phyloP scores from a whole-genome alignment of 92 coral and sea anemone species.

The Paragorgia papillata region DNA sequence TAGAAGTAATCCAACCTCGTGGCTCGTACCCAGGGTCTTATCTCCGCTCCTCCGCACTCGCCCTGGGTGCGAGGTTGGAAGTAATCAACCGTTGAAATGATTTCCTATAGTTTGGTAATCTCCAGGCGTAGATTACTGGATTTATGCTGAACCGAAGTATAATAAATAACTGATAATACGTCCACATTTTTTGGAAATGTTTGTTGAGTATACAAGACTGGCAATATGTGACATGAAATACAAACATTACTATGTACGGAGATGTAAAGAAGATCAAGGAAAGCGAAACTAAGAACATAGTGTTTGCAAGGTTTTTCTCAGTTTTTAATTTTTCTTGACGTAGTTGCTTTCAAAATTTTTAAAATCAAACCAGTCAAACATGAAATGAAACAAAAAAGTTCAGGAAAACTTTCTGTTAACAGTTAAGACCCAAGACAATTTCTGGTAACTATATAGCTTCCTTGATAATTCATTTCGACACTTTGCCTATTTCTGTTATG shows the following conservation, averaged over 20 bases:
- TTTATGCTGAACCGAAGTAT: constrained; percentile 12
- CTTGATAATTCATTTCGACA: too few relatives aligned
- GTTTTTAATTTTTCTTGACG: constrained; percentile 24
- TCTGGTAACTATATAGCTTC: too few relatives aligned
- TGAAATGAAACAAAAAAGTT: too few relatives aligned
- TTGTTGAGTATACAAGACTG: constrained; percentile 15
- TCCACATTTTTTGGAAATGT: constrained; percentile 7
- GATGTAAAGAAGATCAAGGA: constrained; percentile 31
- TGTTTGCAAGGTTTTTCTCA: constrained; percentile 28
- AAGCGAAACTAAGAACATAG: background rate
- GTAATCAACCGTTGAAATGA: background rate
- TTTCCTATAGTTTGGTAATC: constrained; percentile 18
- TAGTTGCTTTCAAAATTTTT: too few relatives aligned
- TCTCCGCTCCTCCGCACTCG: too few relatives aligned
- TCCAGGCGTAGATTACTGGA: constrained; percentile 27
- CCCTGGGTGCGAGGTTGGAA: too few relatives aligned
- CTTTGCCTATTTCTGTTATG: background rate
- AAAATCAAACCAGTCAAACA: too few relatives aligned
- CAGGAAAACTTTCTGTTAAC: too few relatives aligned
- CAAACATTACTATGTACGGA: constrained; percentile 19
- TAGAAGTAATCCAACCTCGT: too few relatives aligned
- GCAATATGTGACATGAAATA: constrained; percentile 9
- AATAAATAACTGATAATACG: constrained; percentile 8
- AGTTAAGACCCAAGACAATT: too few relatives aligned
- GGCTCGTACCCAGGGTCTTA: too few relatives aligned